These are phyloP conservation scores for Aromia moschata DNA, from an alignment of 2,888 invertebrate species.

Conservation along the genomic window DNA sequence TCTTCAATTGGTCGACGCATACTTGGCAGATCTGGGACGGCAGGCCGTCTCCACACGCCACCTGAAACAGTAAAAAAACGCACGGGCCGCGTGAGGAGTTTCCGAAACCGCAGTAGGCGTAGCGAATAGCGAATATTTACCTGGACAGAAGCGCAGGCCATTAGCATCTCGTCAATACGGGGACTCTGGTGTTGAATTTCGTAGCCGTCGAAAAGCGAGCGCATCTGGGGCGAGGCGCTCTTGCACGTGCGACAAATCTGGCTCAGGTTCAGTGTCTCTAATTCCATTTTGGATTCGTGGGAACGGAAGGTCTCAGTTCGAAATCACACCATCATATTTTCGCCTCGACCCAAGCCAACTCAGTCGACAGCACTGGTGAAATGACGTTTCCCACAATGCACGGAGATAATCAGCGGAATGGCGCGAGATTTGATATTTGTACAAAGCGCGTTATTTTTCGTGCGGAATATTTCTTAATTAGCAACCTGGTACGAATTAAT, in stretches of 20 bases:
- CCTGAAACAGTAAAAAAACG: constrained; percentile 49
- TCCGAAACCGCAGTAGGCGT: constrained; percentile 6
- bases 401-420: too few relatives aligned
- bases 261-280: constrained; percentile 53
- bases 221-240: constrained; percentile 55
- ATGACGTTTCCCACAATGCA: constrained; percentile 39
- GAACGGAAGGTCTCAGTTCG: constrained; percentile 29
- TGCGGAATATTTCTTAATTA: too few relatives aligned
- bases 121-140: too few relatives aligned
- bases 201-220: constrained; percentile 56
- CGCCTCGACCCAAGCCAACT: constrained; percentile 55
- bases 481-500: too few relatives aligned
- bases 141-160: constrained; percentile 62
- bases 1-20: constrained; percentile 57
- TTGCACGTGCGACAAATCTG: constrained; percentile 62
- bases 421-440: too few relatives aligned
- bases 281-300: constrained; percentile 51
- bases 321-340: constrained; percentile 46
- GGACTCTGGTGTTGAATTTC: constrained; percentile 56
- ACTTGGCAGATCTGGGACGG: constrained; percentile 58
- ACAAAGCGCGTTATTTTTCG: too few relatives aligned
- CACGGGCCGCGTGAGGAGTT: constrained; percentile 26
- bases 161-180: constrained; percentile 65
- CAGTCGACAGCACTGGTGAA: constrained; percentile 59
- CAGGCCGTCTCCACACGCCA: constrained; percentile 59